These are phyloP conservation scores for Fistularia tabacaria DNA, from an alignment of 2,797 vertebrate genomes.

Conservation along the genomic window DNA sequence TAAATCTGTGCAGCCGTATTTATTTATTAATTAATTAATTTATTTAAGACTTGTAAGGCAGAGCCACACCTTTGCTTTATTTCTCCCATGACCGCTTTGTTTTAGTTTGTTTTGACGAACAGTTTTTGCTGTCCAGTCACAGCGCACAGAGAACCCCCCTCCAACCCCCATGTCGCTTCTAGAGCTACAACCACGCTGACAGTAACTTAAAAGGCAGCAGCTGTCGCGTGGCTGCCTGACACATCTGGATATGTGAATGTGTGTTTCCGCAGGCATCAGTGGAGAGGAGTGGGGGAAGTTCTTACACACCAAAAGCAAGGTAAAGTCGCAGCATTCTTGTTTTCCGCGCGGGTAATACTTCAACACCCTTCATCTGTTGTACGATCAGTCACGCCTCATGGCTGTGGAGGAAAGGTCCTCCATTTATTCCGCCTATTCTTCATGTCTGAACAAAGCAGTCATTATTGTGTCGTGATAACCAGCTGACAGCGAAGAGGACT, in stretches of 20 bases:
- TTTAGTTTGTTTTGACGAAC: too few species aligned
- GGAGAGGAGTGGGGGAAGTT: slow-evolving; percentile 99
- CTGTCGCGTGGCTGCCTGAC: slow-evolving; percentile 23
- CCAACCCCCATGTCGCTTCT: not conserved
- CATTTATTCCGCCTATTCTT: not conserved
- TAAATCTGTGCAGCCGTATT: too few species aligned
- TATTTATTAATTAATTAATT: too few species aligned
- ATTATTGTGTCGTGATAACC: slow-evolving; percentile 8
- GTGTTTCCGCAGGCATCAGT: slow-evolving; percentile 81
- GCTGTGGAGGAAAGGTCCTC: slow-evolving; percentile 17
- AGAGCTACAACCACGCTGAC: not conserved
- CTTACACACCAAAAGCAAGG: slow-evolving; percentile 98
- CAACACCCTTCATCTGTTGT: not conserved
- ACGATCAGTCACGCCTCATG: not conserved
- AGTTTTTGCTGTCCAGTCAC: too few species aligned
- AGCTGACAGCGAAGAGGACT: slow-evolving; percentile 11
- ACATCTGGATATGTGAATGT: slow-evolving; percentile 26
- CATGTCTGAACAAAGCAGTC: slow-evolving; percentile 21
- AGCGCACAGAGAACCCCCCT: too few species aligned
- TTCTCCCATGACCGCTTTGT: too few species aligned
- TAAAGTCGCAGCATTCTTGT: slow-evolving; percentile 47
- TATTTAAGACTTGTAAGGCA: too few species aligned
- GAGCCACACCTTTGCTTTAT: too few species aligned
- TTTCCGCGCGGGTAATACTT: too few species aligned
- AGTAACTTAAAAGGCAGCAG: slow-evolving; percentile 15